Conservation (phyloP, 2,888 invertebrate species). For the Drosophila conformis region DNA sequence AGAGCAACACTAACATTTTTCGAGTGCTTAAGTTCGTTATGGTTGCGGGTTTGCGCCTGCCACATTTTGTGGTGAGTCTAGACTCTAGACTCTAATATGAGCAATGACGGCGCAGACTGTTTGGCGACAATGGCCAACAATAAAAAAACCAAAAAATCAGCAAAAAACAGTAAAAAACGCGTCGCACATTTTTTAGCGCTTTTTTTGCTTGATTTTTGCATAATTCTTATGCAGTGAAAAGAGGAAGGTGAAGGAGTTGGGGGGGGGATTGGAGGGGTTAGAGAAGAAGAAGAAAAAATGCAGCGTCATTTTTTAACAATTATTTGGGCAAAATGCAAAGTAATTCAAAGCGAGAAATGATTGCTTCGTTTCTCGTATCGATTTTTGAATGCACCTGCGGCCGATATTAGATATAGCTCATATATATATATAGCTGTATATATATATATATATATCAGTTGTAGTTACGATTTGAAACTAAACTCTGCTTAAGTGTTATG, state of each 20-base stretch:
- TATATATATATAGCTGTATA: too few relatives aligned
- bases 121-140: conserved; percentile 39
- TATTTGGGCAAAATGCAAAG: not conserved
- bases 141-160: not conserved
- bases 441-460: too few relatives aligned
- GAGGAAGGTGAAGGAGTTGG: not conserved
- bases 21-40: conserved; percentile 63
- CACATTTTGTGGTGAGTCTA: not conserved
- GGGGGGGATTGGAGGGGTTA: not conserved
- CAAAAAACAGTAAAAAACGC: not conserved
- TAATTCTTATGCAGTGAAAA: conserved; percentile 44
- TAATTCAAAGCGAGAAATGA: not conserved
- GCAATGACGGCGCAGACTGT: conserved; percentile 42
- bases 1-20: conserved; percentile 27
- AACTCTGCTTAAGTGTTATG: not conserved
- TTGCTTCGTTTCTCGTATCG: not conserved
- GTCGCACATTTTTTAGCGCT: conserved; percentile 13
- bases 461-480: not conserved
- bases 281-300: not conserved
- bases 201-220: conserved; percentile 40
- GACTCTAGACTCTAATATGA: conserved; percentile 28
- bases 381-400: too few relatives aligned
- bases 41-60: conserved; percentile 69
- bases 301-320: not conserved
- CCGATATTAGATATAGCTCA: too few relatives aligned